Evolutionary conservation across 2,797 vertebrate species (phyloP).

Genomic region (Hirundo rustica): DNA sequence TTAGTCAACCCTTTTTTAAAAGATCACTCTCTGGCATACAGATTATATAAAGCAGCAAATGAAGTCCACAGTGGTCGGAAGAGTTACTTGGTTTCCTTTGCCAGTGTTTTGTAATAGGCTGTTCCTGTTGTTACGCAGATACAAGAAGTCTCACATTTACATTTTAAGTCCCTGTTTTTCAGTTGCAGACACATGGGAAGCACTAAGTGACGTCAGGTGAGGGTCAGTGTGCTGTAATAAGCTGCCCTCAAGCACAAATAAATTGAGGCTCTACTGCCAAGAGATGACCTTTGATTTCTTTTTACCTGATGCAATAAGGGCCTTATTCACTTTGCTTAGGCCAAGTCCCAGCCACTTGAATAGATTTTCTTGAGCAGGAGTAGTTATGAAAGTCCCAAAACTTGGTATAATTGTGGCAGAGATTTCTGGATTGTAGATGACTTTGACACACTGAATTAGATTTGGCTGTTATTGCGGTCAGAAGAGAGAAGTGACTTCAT

Average conservation of each 20-base stretch:
- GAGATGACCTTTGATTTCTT: constrained; percentile 45
- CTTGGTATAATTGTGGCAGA: neutral
- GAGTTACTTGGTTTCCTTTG: neutral
- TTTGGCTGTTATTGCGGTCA: neutral
- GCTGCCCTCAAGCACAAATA: neutral
- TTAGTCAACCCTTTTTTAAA: neutral
- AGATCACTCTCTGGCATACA: neutral
- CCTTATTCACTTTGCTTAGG: neutral
- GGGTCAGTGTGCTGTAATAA: constrained; percentile 23
- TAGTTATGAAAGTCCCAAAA: neutral
- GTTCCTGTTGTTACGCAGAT: neutral
- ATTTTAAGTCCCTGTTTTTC: neutral
- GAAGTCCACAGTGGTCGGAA: neutral
- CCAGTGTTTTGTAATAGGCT: neutral
- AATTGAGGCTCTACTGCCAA: neutral
- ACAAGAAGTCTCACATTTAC: neutral
- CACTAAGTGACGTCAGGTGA: neutral
- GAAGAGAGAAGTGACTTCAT: neutral
- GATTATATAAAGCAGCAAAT: neutral
- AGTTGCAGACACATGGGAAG: neutral
- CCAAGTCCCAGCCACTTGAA: neutral
- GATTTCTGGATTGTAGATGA: neutral
- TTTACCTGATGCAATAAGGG: neutral
- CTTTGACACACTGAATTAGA: neutral
- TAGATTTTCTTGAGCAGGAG: neutral